Evolutionary conservation across 2,888 invertebrate genomes (phyloP), one percentile per base, ranked within the genome.

Genomic region (Pterostichus niger): DNA sequence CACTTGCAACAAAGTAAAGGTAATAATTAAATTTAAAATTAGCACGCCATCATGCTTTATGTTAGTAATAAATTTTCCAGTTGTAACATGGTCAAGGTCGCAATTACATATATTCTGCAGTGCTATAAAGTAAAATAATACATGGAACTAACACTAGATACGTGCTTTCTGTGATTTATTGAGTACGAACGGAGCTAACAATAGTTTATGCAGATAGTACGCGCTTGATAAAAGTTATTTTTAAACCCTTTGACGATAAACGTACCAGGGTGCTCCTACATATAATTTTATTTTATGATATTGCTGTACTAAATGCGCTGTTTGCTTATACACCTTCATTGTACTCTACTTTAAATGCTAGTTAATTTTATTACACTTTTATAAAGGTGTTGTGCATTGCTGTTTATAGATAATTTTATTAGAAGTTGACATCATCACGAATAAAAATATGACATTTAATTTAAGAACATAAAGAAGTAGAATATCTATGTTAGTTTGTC

Each of bases 21-120:
- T 13, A 64, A 33, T 33, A 64, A 64, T 64, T 64, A 64, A 64
- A 64, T 64, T 64, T 64, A 71, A 71, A 71, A 35, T 71, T 71
- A 71, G 71, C 71, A 71, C 17, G 46, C 40, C 31, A 10, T 33
- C 33, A 33, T 9, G 9, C 11, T 24, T 71, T 35, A 35, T 11
- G 35, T 44, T 44, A 46, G 24, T 64, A 64, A 64, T 64, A 64
- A 64, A 64, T 64, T 24, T 64, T 31, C 64, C 33, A 33, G 31
- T 13, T 31, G 33, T n/a, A 64, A 13, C 33, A 71, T 44, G 71
- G 71, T 17, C 71, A 44, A 44, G 71, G 46, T 17, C 40, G 33
- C 17, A 17, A 64, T 44, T 44, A 35, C 46, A 71, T 71, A 44
- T 35, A 71, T 15, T 71, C 46, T 17, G 10, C 59, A 31, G 24